Base-by-base conservation (phyloP, 2,113 vertebrate genomes). In the Hydrolagus affinis region DNA sequence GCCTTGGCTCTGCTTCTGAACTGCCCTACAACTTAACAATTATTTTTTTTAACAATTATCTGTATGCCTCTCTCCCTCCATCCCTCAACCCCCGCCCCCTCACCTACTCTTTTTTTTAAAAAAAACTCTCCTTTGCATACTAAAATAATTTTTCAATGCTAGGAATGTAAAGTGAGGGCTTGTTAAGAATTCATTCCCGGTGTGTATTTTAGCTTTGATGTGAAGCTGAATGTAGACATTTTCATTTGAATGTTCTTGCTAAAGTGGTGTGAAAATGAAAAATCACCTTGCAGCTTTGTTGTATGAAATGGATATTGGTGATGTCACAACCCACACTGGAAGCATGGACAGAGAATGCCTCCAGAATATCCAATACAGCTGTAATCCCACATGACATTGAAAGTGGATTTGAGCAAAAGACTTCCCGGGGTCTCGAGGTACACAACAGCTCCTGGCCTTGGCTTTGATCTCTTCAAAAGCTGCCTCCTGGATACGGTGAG, bases 401-500 rank as follows among this genome's bases (percentile, higher is more conserved):
- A 96, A 97, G 96, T 94, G 94, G 95, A 95, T 95, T 92, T 94
- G 96, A 96, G 95, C 96, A 95, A 96, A 96, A 98, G 96, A 95
- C 96, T 95, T 95, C 95, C 95, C 95, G 93, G 97, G 97, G 97
- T 99, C 97, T 97, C 97, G 97, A 96, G 95, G 97, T 94, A 94
- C 96, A 94, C 97, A 96, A 98, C 96, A 96, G 97, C 97, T 98
- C 90, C 95, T 96, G 96, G 97, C 97, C 96, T 97, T 96, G 96
- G 96, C 97, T 99, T 99, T 99, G 96, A 99, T 99, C 97, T 98
- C 96, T 98, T 99, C 97, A 98, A 98, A 98, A 97, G 96, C 97
- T 96, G 95, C 96, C 96, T 97, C 95, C 96, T 97, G 95, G 96
- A 95, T 94, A 95, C 95, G 95, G 95, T 96, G 96, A 95, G 95